Evolutionary conservation across 2,888 invertebrate species (phyloP).

Genomic region (Corbicula japonica): DNA sequence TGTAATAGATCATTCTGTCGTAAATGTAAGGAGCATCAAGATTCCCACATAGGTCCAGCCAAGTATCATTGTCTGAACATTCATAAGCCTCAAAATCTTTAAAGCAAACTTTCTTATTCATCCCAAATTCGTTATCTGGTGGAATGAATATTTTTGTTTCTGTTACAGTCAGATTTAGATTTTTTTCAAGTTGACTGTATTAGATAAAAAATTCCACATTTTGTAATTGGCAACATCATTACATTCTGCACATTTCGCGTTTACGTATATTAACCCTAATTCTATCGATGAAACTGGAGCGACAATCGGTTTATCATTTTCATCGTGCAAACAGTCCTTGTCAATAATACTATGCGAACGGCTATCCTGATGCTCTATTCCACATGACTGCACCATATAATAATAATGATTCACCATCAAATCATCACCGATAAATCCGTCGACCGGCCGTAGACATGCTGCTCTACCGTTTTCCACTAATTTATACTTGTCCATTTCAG

Average conservation of each 20-base stretch:
- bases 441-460: background rate
- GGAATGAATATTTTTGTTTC: background rate
- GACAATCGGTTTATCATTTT: background rate
- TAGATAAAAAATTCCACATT: conserved; percentile 5
- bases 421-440: background rate
- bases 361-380: too few relatives aligned
- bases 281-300: background rate
- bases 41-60: too few relatives aligned
- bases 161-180: background rate
- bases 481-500: conserved; percentile 14
- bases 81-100: too few relatives aligned
- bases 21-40: too few relatives aligned
- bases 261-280: background rate
- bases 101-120: background rate
- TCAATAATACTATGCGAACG: too few relatives aligned
- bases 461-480: background rate
- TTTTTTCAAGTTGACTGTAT: background rate
- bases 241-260: conserved; percentile 6
- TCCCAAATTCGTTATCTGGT: background rate
- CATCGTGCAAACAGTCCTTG: conserved; percentile 1
- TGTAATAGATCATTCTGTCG: too few relatives aligned
- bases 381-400: too few relatives aligned
- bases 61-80: too few relatives aligned
- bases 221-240: background rate
- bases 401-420: too few relatives aligned